Evolutionary conservation across 2,113 vertebrate genomes (phyloP).

Genomic region (Camelus dromedarius): DNA sequence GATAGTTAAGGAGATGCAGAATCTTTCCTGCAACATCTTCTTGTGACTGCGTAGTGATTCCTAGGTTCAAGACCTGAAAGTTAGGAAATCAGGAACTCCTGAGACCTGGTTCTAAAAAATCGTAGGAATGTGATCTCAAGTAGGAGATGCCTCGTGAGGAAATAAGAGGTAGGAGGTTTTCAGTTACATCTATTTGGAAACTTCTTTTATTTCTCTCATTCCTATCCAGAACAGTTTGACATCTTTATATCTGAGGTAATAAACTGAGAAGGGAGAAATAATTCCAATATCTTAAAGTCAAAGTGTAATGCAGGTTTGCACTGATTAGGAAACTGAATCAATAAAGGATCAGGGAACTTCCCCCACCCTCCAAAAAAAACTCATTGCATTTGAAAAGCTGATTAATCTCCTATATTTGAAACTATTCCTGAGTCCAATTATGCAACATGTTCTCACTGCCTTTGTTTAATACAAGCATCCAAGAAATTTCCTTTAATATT

Average conservation of each 20-base stretch:
- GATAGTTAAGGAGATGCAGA: neutral
- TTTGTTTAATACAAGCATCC: neutral
- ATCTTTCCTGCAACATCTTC: neutral
- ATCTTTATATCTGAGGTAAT: neutral
- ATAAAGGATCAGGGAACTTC: neutral
- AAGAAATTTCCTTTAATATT: neutral
- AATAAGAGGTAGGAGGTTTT: neutral
- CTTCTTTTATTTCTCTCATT: neutral
- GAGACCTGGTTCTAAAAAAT: neutral
- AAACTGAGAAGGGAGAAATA: neutral
- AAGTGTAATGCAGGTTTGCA: neutral
- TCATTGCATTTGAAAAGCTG: neutral
- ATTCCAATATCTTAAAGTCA: neutral
- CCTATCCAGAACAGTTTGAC: neutral
- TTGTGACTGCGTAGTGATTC: neutral
- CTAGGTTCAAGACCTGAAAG: neutral
- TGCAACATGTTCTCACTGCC: neutral
- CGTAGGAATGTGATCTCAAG: neutral
- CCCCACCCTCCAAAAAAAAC: neutral
- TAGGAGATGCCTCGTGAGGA: neutral
- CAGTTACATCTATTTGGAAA: neutral
- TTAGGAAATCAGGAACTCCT: neutral
- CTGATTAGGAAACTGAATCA: slow-evolving; percentile 29
- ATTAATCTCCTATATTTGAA: slow-evolving; percentile 1
- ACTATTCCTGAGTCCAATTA: neutral